Percentiles rank a stretch among this genome's conserved stretches.
These are phyloP conservation scores for Sebastes steindachneri DNA, from an alignment of 2,797 vertebrate species.

Conservation along the genomic window DNA sequence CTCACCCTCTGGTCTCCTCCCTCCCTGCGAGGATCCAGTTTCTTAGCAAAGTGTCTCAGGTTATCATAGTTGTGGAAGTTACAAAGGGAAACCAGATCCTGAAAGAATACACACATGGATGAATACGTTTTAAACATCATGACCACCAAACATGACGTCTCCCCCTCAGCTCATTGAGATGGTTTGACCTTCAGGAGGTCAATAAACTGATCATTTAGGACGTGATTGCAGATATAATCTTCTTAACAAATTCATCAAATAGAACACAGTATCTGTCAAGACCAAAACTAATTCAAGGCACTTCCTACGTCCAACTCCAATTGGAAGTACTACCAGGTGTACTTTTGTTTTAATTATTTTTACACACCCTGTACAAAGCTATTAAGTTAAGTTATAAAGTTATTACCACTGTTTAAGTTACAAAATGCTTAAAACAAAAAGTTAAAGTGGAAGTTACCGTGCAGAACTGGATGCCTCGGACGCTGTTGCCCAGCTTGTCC, in stretches of 20 bases:
- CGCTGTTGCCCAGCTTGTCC: slow-evolving; percentile 98
- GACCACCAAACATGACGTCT: background rate
- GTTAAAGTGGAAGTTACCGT: slow-evolving; percentile 83
- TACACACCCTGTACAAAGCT: too few relatives aligned
- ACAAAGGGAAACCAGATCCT: slow-evolving; percentile 95
- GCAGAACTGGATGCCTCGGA: slow-evolving; percentile 97
- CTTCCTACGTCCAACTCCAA: too few relatives aligned
- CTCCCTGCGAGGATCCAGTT: slow-evolving; percentile 96
- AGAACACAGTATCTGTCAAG: background rate
- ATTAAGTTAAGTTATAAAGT: too few relatives aligned
- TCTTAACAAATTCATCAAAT: background rate
- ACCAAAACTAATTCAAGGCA: too few relatives aligned
- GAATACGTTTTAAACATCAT: background rate
- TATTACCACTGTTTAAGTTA: background rate
- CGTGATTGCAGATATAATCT: background rate
- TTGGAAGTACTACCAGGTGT: too few relatives aligned
- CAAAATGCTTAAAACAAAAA: background rate
- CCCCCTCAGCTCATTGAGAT: background rate
- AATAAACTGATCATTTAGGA: background rate
- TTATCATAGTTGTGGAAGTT: slow-evolving; percentile 99
- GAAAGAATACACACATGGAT: background rate
- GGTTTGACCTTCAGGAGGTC: background rate
- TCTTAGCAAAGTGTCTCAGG: slow-evolving; percentile 97
- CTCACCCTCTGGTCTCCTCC: slow-evolving; percentile 98
- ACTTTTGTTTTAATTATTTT: too few relatives aligned